Base-by-base conservation (phyloP, 2,113 vertebrate genomes). In the Arothron firmamentum region DNA sequence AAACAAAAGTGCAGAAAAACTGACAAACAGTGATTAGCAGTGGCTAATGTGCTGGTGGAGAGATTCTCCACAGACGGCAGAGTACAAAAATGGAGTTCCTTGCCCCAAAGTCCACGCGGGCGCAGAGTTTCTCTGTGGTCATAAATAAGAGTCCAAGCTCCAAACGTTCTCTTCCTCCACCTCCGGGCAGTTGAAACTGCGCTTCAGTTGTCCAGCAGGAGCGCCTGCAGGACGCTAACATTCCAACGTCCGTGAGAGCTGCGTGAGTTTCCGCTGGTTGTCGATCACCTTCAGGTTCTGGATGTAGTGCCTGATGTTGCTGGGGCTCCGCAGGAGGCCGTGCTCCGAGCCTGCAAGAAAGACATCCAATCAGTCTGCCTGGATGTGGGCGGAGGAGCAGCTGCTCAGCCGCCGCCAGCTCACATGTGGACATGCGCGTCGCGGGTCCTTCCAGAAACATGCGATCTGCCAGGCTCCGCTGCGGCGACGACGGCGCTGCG, bases 201-300 rank as follows among this genome's bases (percentile, higher is more conserved):
- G 50, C 64, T 50, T 78, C 2, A 1, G 15, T 34, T 16, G 1
- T 38, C 19, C 41, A 21, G 28, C 45, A 1, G 45, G 13, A 15
- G 5, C 8, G 46, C 14, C 47, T 23, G 2, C 2, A 23, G 21
- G 3, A 28, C 50, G 47, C 67, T 82, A 91, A 1, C 92, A 86
- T 62, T 97, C 95, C 21, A 94, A 74, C 42, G 88, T 87, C 10
- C 90, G 91, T 1, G 95, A 98, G 8, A 97, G 92, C 81, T 93
- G 87, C 7, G 94, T 93, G 42, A 98, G 91, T 63, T 88, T 93
- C 74, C 91, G 92, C 88, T 98, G 96, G 85, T 91, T 93, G 92
- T 98, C 93, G 20, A 96, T 95, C 80, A 95, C 94, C 56, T 86
- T 92, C 70, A 96, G 88, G 87, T 94, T 93, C 88, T 95, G 93